phyloP scores from a whole-genome alignment of 2,113 vertebrate genomes.

The Marmota flaviventris region DNA sequence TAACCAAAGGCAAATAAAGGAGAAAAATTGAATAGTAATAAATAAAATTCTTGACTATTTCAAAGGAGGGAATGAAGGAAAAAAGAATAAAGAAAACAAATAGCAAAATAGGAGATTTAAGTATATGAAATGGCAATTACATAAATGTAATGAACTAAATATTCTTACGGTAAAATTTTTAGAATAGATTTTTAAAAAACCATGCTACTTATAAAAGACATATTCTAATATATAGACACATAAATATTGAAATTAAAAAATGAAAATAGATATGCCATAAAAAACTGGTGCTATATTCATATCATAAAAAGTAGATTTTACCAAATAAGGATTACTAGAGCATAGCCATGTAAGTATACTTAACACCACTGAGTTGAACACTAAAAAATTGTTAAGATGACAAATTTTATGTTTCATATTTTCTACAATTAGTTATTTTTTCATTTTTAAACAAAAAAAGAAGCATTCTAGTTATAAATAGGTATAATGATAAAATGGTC shows the following conservation, averaged over 20 bases:
- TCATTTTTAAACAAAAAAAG: background rate
- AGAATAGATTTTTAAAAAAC: background rate
- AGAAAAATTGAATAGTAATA: background rate
- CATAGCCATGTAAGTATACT: background rate
- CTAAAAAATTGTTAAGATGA: background rate
- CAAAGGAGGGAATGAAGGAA: background rate
- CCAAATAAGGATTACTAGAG: background rate
- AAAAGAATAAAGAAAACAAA: conserved; percentile 38
- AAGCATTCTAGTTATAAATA: background rate
- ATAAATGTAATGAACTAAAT: conserved; percentile 27
- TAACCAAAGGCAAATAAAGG: conserved; percentile 14
- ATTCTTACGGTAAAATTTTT: conserved; percentile 8
- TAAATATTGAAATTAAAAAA: background rate
- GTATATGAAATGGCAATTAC: background rate
- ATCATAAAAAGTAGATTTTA: background rate
- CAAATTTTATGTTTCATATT: background rate
- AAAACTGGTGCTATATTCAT: background rate
- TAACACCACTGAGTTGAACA: background rate
- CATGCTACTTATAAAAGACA: background rate
- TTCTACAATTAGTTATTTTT: background rate
- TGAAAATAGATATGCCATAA: background rate
- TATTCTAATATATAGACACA: background rate
- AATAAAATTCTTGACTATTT: background rate
- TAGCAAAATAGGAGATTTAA: background rate
- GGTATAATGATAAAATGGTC: background rate